Conservation (phyloP, 2,113 vertebrate genomes). For the Centrocercus urophasianus region DNA sequence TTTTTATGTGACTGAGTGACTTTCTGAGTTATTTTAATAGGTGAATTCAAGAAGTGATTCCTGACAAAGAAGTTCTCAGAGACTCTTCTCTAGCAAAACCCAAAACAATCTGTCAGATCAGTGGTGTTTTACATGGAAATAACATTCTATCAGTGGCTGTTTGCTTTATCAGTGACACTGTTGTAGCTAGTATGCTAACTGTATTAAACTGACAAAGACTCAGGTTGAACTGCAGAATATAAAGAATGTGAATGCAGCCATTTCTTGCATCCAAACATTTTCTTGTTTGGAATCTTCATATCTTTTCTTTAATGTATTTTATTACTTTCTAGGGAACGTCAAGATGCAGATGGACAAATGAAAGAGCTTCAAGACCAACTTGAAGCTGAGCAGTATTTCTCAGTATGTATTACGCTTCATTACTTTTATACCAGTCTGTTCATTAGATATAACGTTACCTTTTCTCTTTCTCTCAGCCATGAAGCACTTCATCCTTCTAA, state of each 20-base stretch:
- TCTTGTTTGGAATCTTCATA: not conserved
- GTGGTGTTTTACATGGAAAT: not conserved
- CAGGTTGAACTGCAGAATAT: not conserved
- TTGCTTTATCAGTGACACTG: not conserved
- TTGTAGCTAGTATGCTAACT: not conserved
- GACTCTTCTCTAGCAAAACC: not conserved
- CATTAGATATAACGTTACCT: not conserved
- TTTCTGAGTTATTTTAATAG: not conserved
- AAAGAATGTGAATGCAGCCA: not conserved
- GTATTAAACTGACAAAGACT: not conserved
- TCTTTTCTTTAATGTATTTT: not conserved
- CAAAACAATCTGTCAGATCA: not conserved
- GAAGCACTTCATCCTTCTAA: not conserved
- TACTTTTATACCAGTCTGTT: not conserved
- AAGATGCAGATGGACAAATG: slow-evolving; percentile 97
- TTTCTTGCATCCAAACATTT: not conserved
- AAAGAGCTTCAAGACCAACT: slow-evolving; percentile 98
- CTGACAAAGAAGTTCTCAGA: not conserved
- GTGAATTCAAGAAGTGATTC: not conserved
- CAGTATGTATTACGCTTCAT: slow-evolving; percentile 81
- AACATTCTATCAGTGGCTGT: not conserved
- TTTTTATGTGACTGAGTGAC: not conserved
- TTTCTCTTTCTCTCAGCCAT: not conserved
- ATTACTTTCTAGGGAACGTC: slow-evolving; percentile 87
- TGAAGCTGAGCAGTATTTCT: slow-evolving; percentile 98